phyloP scores from a whole-genome alignment of 2,888 invertebrate species.

The Dorcus parallelipipedus region DNA sequence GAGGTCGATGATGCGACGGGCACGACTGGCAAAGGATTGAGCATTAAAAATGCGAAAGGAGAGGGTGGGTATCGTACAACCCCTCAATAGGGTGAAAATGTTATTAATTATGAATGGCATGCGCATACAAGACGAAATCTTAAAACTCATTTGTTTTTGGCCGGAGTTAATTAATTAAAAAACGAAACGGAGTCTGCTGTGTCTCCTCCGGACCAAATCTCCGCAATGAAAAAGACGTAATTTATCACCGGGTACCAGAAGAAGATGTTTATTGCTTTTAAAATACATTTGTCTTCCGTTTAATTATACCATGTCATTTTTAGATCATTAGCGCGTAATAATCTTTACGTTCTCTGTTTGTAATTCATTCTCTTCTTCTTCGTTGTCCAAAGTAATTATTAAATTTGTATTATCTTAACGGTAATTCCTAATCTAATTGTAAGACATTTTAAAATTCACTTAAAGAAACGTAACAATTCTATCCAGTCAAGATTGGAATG shows the following conservation, averaged over 20 bases:
- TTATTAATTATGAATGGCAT: slow-evolving; percentile 39
- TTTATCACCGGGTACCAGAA: slow-evolving; percentile 24
- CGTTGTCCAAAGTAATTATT: no score
- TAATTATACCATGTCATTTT: slow-evolving; percentile 42
- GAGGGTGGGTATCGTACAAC: slow-evolving; percentile 24
- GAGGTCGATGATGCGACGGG: background rate
- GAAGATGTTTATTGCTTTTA: slow-evolving; percentile 31
- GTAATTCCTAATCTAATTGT: no score
- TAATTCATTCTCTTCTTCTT: background rate
- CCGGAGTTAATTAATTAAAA: slow-evolving; percentile 47
- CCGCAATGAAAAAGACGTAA: slow-evolving; percentile 25
- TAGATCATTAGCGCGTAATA: slow-evolving; percentile 8
- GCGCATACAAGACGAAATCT: slow-evolving; percentile 39
- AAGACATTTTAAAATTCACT: no score
- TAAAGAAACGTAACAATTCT: no score
- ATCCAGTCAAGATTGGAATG: no score
- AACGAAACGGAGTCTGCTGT: slow-evolving; percentile 30
- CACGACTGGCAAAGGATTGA: slow-evolving; percentile 21
- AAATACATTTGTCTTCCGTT: slow-evolving; percentile 31
- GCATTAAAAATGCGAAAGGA: slow-evolving; percentile 25
- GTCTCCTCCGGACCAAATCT: slow-evolving; percentile 12
- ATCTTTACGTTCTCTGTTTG: background rate
- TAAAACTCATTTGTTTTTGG: slow-evolving; percentile 44
- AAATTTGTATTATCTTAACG: no score
- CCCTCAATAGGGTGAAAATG: slow-evolving; percentile 32